phyloP scores from a whole-genome alignment of 2,113 vertebrate species.

The Gorsachius goisagi region DNA sequence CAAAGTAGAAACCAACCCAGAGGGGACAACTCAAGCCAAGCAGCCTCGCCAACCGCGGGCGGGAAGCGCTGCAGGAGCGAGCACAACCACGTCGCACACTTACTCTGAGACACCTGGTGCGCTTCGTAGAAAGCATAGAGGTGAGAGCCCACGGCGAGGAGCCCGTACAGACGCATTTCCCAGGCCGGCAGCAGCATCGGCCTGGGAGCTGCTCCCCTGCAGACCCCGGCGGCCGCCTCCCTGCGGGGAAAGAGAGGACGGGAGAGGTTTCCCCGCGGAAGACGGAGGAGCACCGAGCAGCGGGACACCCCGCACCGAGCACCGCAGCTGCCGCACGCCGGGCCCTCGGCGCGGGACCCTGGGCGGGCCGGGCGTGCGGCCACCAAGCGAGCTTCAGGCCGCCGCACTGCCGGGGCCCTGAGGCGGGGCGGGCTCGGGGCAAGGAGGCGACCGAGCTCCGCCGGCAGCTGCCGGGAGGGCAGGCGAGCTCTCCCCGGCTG shows the following conservation, averaged over 20 bases:
- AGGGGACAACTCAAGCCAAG: not conserved
- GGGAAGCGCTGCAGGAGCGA: not conserved
- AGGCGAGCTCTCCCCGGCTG: not conserved
- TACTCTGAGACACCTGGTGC: slow-evolving; percentile 74
- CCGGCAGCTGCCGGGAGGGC: not conserved
- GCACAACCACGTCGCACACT: not conserved
- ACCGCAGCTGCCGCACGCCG: not conserved
- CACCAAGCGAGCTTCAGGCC: not conserved
- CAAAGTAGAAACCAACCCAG: not conserved
- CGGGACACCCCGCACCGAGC: not conserved
- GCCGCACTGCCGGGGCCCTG: not conserved
- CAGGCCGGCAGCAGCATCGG: slow-evolving; percentile 62
- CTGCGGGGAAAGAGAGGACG: not conserved
- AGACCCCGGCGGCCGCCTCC: not conserved
- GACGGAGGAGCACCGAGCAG: not conserved
- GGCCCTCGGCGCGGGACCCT: not conserved
- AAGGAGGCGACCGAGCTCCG: not conserved
- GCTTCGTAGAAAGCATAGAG: slow-evolving; percentile 79
- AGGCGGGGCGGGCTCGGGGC: not conserved
- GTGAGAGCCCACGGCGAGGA: slow-evolving; percentile 73
- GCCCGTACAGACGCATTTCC: slow-evolving; percentile 68
- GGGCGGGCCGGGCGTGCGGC: not conserved
- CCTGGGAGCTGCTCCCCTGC: not conserved
- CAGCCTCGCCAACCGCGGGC: not conserved
- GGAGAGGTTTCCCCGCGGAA: not conserved